Evolutionary conservation across 2,113 vertebrate species (phyloP), one percentile per base, ranked within the genome.

Genomic region (Sphaerodactylus townsendi): DNA sequence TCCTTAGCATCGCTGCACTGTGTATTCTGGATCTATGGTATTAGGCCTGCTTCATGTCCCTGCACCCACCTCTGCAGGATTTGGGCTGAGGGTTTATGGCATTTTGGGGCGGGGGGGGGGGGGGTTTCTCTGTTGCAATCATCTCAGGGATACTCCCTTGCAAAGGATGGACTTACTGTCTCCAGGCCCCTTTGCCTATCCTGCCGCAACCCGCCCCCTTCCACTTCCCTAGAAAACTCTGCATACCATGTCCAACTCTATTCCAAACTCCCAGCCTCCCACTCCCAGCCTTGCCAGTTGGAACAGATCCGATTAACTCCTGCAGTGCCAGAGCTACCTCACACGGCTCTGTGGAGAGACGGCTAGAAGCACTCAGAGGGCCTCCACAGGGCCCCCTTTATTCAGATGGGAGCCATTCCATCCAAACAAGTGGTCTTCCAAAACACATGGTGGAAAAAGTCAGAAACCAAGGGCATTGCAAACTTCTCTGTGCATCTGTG

Each of bases 201-300:
- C 21, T 62, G 25, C 56, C 46, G 39, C 39, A 84, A 28, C 23
- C 48, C 75, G 37, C 41, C 41, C 68, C 23, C 50, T 37, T 28
- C 33, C 2, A 10, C 66, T 85, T 79, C 69, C 83, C 83, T 85
- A 72, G 53, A 85, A 85, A 72, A 64, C 53, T 69, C 65, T 85
- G 83, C 76, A 78, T 85, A 85, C 53, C 76, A 78, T 72, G 68
- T 78, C 83, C 83, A 79, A 72, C 7, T 44, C 69, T 72, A n/a
- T 50, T 50, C 76, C 83, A 70, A 84, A 64, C 76, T 79, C 66
- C 56, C 76, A 48, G 75, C 76, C 83, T 85, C 83, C 77, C 83
- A 78, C 68, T 72, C 83, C 83, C 76, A 64, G 76, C 39, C 83
- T 79, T 79, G 83, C 83, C 76, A 79, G 76, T 79, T 78, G 83